Base-by-base conservation (phyloP, 2,888 invertebrate species). In the Hyalella azteca region DNA sequence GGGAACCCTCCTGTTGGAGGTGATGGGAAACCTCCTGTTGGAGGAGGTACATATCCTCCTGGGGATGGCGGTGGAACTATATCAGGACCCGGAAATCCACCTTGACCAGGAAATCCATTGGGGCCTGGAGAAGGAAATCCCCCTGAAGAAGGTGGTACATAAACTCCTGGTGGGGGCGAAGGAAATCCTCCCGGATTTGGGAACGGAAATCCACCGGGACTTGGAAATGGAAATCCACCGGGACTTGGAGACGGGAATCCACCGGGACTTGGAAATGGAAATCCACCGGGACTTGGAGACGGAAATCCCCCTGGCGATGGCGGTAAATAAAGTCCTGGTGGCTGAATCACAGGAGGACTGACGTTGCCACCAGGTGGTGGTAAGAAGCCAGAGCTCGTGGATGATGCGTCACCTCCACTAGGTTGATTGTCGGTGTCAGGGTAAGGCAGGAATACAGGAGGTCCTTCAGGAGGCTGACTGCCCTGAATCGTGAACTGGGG, bases 321-420 rank as follows among this genome's bases (percentile, higher is more conserved):
- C 11, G 54, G 29, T 26, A 29, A 29, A 26, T 22, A 9, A 4
- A 3, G 5, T 11, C 60, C 60, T 19, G 60, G 3, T 36, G 15
- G 15, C 19, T 29, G 60, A 32, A 36, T 11, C 19, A 36, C 19
- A 54, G 54, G 54, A 54, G 54, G 54, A 54, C n/a, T n/a, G n/a
- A 66, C 36, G n/a, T 66, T 36, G 36, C 66, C 66, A 36, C 66
- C 66, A 36, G 66, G 66, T 1, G 29, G 66, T 29, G 32, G 66
- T 15, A 45, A 32, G 36, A 5, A 19, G 19, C 66, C 11, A 36
- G 66, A 36, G 32, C 19, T 32, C 36, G n/a, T 36, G 36, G 45
- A 15, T 15, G 45, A 15, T 45, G 11, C 45, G 45, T 45, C 7
- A 11, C 45, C 45, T 45, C 45, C 45, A 45, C 11, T 9, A 45